These are phyloP conservation scores for Sminthopsis crassicaudata DNA, from an alignment of 2,113 vertebrate genomes.

Conservation along the genomic window DNA sequence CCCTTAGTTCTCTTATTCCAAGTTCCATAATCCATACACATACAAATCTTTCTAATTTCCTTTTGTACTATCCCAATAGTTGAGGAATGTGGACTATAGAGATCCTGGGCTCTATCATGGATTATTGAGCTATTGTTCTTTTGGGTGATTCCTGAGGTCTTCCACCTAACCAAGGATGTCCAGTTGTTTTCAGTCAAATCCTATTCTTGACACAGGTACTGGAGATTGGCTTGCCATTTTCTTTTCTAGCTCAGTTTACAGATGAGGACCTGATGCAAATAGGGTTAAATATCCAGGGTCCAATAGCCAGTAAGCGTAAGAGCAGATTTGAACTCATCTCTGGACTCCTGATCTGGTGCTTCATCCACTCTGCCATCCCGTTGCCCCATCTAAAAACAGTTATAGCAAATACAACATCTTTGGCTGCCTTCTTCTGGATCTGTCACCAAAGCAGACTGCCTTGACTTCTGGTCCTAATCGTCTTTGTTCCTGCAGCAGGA, in stretches of 20 bases:
- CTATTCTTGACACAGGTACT: not conserved
- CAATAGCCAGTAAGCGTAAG: not conserved
- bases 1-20: too few species aligned
- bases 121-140: not conserved
- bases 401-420: not conserved
- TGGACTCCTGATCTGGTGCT: not conserved
- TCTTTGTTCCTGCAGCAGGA: not conserved
- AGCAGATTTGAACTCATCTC: not conserved
- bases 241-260: not conserved
- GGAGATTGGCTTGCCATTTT: not conserved
- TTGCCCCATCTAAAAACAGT: not conserved
- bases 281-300: not conserved
- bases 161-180: not conserved
- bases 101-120: not conserved
- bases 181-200: not conserved
- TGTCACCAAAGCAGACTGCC: not conserved
- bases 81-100: too few species aligned
- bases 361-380: not conserved
- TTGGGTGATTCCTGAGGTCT: not conserved
- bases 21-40: too few species aligned
- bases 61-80: too few species aligned
- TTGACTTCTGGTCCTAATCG: not conserved
- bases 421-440: not conserved
- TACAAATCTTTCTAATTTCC: too few species aligned
- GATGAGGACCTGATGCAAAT: not conserved